phyloP scores from a whole-genome alignment of 2,888 invertebrate genomes.

The Caenorhabditis drosophilae region DNA sequence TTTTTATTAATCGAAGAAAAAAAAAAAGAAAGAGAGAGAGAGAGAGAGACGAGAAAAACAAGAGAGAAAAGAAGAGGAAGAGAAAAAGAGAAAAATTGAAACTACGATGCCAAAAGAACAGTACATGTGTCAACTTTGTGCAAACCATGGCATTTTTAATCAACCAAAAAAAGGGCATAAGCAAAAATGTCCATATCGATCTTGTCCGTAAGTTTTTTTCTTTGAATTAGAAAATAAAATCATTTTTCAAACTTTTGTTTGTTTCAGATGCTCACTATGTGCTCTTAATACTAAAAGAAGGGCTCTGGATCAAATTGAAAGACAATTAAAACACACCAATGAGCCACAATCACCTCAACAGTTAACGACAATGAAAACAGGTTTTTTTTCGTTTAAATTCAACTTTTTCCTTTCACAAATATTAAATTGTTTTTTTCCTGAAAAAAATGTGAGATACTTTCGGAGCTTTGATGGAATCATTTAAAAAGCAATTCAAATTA shows the following conservation, averaged over 20 bases:
- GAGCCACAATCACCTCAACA: conserved; percentile 10
- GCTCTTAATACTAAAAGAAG: conserved; percentile 65
- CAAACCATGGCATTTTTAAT: conserved; percentile 68
- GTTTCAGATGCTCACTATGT: conserved; percentile 59
- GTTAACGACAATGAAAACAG: too few relatives aligned
- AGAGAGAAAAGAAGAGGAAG: too few relatives aligned
- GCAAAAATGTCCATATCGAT: conserved; percentile 64
- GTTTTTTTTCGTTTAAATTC: background rate
- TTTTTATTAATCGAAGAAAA: too few relatives aligned
- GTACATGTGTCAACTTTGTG: conserved; percentile 69
- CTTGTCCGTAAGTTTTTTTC: conserved; percentile 58
- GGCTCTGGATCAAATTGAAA: conserved; percentile 66
- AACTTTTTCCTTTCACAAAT: too few relatives aligned
- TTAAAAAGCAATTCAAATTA: background rate
- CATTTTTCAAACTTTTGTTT: background rate
- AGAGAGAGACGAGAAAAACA: too few relatives aligned
- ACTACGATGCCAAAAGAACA: conserved; percentile 69
- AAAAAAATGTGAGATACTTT: too few relatives aligned
- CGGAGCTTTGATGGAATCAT: background rate
- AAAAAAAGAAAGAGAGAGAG: too few relatives aligned
- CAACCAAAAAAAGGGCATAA: conserved; percentile 69
- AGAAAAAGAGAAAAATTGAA: too few relatives aligned
- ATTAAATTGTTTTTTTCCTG: too few relatives aligned
- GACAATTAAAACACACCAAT: conserved; percentile 42
- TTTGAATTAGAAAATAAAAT: conserved; percentile 3